phyloP scores from a whole-genome alignment of 2,888 invertebrate species.

The Suillia variegata region DNA sequence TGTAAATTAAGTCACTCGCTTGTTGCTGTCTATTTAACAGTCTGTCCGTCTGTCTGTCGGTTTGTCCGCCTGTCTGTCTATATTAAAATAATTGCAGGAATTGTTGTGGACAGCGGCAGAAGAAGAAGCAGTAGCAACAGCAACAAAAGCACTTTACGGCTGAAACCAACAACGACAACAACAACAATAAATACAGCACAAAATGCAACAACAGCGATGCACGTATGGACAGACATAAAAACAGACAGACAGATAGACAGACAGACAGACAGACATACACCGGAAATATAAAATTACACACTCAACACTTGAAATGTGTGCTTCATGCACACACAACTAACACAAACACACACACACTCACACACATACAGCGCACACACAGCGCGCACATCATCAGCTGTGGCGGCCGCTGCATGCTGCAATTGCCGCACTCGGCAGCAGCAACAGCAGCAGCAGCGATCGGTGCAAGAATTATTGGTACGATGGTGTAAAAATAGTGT shows the following conservation, averaged over 20 bases:
- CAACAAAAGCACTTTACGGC: slow-evolving; percentile 29
- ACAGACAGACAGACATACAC: slow-evolving; percentile 37
- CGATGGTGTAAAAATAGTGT: slow-evolving; percentile 29
- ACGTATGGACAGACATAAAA: slow-evolving; percentile 9
- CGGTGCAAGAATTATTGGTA: slow-evolving; percentile 33
- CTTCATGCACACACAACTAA: no score
- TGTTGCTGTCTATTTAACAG: no score
- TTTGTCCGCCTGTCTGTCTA: background rate
- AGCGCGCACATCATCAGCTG: slow-evolving; percentile 11
- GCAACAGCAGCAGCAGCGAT: slow-evolving; percentile 11
- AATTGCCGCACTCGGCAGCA: slow-evolving; percentile 17
- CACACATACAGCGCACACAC: slow-evolving; percentile 8
- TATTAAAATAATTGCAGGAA: slow-evolving; percentile 53
- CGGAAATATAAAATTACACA: slow-evolving; percentile 62
- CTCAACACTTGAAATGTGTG: slow-evolving; percentile 57
- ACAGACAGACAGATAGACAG: slow-evolving; percentile 26
- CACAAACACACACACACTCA: no score
- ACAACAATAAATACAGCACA: background rate
- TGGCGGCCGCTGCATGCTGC: slow-evolving; percentile 39
- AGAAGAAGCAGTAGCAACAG: slow-evolving; percentile 50
- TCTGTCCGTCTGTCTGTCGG: no score
- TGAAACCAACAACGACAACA: background rate
- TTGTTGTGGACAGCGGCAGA: slow-evolving; percentile 39
- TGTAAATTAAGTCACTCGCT: background rate
- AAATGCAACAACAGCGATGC: background rate